Evolutionary conservation across 2,888 invertebrate genomes (phyloP).

Genomic region (Neoaliturus tenellus): DNA sequence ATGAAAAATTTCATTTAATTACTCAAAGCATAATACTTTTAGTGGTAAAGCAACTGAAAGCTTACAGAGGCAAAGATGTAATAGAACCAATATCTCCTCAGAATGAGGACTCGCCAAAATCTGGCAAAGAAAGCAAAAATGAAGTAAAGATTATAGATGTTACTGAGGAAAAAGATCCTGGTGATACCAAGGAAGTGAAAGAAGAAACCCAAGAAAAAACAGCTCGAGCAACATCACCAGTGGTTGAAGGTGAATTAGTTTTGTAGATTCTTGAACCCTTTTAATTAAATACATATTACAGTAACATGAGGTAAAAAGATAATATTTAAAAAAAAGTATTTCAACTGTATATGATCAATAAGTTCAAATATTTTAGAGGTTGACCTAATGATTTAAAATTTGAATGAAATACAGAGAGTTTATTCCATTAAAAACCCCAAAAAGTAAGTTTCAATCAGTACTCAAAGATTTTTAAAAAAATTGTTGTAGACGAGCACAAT

Average conservation of each 20-base stretch:
- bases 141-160: slow-evolving; percentile 53
- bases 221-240: slow-evolving; percentile 69
- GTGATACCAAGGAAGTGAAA: slow-evolving; percentile 58
- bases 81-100: slow-evolving; percentile 15
- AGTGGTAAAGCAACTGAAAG: slow-evolving; percentile 88
- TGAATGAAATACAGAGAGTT: no score
- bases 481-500: no score
- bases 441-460: no score
- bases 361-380: no score
- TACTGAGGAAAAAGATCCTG: slow-evolving; percentile 41
- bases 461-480: no score
- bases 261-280: slow-evolving; percentile 46
- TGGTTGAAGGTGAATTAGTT: slow-evolving; percentile 70
- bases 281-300: not conserved
- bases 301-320: no score
- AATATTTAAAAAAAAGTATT: no score
- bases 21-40: slow-evolving; percentile 92
- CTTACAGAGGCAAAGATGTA: slow-evolving; percentile 77
- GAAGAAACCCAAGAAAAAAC: slow-evolving; percentile 66
- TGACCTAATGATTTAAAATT: no score
- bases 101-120: slow-evolving; percentile 19
- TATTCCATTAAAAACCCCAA: no score
- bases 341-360: no score
- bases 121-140: slow-evolving; percentile 21
- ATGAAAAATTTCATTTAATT: slow-evolving; percentile 92